Conservation (phyloP, 2,888 invertebrate genomes). For the Laothoe populi region DNA sequence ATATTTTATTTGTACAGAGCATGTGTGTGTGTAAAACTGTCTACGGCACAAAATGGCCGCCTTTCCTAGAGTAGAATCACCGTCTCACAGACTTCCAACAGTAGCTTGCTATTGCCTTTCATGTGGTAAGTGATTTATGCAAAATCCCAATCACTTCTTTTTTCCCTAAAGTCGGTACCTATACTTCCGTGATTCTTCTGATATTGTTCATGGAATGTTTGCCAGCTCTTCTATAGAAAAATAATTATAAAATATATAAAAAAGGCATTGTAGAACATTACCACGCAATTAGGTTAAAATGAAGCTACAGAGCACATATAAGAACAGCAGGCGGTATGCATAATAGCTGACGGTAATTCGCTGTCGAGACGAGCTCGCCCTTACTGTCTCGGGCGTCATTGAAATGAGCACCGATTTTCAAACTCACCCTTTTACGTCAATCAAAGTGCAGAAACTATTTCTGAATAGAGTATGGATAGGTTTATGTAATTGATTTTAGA, state of each 20-base stretch:
- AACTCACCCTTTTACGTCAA: slow-evolving; percentile 50
- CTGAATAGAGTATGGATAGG: slow-evolving; percentile 32
- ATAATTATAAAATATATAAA: neutral
- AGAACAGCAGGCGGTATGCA: slow-evolving; percentile 15
- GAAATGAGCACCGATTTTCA: slow-evolving; percentile 54
- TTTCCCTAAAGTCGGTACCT: no score
- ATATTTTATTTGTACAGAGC: no score
- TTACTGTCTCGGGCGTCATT: slow-evolving; percentile 38
- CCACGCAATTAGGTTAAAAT: neutral
- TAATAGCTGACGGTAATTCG: slow-evolving; percentile 27
- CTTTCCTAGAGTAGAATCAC: no score
- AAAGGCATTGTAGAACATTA: neutral
- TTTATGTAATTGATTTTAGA: neutral
- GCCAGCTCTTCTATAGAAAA: no score
- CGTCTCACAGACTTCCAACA: no score
- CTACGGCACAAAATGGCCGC: no score
- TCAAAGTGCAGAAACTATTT: slow-evolving; percentile 54
- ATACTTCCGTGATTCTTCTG: no score
- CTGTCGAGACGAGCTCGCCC: slow-evolving; percentile 31
- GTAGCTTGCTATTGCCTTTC: no score
- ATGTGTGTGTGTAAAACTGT: no score
- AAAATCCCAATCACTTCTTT: no score
- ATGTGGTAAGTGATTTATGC: no score
- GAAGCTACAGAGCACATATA: slow-evolving; percentile 3
- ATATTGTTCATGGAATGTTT: no score